Percentiles rank a stretch among this genome's conserved stretches.
phyloP scores from a whole-genome alignment of 2,797 vertebrate species.

The Chrosomus eos region DNA sequence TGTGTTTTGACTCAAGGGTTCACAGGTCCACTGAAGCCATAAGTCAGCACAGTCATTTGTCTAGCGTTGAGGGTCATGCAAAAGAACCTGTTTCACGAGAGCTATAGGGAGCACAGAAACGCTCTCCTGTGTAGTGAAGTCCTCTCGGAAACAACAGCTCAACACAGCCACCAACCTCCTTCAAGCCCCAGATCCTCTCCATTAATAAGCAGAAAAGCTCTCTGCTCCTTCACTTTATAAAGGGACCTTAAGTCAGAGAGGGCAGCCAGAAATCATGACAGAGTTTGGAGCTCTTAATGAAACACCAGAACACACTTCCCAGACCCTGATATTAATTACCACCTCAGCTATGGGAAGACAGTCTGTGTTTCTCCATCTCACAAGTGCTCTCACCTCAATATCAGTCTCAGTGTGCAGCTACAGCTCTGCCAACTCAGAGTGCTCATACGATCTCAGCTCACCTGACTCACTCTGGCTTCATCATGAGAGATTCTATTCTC shows the following conservation, averaged over 20 bases:
- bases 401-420: constrained; percentile 9
- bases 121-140: background rate
- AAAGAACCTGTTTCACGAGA: constrained; percentile 9
- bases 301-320: constrained; percentile 26
- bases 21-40: background rate
- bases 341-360: constrained; percentile 30
- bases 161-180: background rate
- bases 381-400: constrained; percentile 18
- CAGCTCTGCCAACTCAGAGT: background rate
- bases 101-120: constrained; percentile 1
- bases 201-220: constrained; percentile 48
- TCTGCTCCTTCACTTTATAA: constrained; percentile 30
- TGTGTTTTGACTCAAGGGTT: constrained; percentile 20
- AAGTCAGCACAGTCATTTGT: constrained; percentile 15
- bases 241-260: constrained; percentile 16
- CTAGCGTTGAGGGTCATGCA: constrained; percentile 9
- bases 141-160: constrained; percentile 20
- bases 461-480: constrained; percentile 9
- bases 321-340: constrained; percentile 40
- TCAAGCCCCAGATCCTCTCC: constrained; percentile 6
- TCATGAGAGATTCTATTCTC: background rate
- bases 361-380: constrained; percentile 11
- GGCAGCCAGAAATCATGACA: constrained; percentile 31
- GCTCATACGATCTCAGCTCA: background rate
- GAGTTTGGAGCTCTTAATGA: constrained; percentile 34